Evolutionary conservation across 1,140 invertebrate genomes (phyloP).

Genomic region (Choristoneura fumiferana): DNA sequence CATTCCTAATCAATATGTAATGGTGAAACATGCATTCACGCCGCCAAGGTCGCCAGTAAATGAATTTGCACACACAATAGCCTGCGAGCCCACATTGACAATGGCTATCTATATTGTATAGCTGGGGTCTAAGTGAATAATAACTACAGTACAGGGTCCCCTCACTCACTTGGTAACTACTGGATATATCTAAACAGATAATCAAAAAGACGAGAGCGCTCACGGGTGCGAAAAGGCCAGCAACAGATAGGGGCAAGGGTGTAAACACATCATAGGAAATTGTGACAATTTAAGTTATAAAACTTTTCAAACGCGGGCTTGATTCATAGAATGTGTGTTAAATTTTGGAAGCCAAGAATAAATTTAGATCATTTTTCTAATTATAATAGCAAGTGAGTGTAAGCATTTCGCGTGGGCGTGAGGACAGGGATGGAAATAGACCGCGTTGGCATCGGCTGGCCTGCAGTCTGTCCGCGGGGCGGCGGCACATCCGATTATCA

Average conservation of each 20-base stretch:
- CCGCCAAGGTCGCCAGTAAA: conserved; percentile 12
- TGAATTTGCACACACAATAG: conserved; percentile 8
- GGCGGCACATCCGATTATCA: conserved; percentile 28
- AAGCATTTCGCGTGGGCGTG: conserved; percentile 71
- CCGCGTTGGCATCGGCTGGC: conserved; percentile 54
- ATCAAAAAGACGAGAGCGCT: conserved; percentile 39
- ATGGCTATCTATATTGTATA: conserved; percentile 21
- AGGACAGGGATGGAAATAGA: conserved; percentile 59
- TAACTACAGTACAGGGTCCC: conserved; percentile 35
- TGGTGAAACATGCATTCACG: not conserved
- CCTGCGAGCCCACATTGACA: conserved; percentile 6
- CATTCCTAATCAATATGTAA: not conserved
- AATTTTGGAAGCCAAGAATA: conserved; percentile 36
- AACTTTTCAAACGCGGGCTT: not conserved
- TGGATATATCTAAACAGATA: conserved; percentile 54
- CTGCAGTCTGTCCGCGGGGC: conserved; percentile 35
- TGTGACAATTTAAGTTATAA: not conserved
- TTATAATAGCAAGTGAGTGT: conserved; percentile 73
- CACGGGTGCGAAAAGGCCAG: conserved; percentile 45
- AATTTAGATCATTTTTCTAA: conserved; percentile 68
- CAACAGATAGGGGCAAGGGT: conserved; percentile 14
- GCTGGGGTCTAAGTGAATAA: conserved; percentile 41
- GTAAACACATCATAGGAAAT: not conserved
- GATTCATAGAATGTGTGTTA: conserved; percentile 2
- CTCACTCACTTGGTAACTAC: conserved; percentile 48